Evolutionary conservation across 2,888 invertebrate species (phyloP).

Genomic region (Drosophila nigricruria): DNA sequence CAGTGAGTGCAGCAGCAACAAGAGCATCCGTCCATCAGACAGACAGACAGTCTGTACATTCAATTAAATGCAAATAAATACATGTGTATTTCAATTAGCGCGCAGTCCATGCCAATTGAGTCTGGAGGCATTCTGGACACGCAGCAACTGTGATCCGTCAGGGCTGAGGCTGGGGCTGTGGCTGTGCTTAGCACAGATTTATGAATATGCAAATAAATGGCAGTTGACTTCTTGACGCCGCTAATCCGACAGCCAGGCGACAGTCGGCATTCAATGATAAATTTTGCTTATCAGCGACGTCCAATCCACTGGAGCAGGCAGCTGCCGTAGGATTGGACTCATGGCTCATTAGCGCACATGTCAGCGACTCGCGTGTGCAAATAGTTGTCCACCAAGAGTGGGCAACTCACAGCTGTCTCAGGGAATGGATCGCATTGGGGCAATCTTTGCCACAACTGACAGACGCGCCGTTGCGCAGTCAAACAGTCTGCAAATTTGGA

Average conservation of each 20-base stretch:
- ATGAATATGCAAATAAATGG: slow-evolving; percentile 70
- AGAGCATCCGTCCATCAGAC: not conserved
- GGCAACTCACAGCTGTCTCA: slow-evolving; percentile 22
- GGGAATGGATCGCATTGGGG: slow-evolving; percentile 5
- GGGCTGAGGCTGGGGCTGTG: not conserved
- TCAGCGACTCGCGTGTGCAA: slow-evolving; percentile 52
- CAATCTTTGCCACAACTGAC: slow-evolving; percentile 23
- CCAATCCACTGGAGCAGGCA: not conserved
- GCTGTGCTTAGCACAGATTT: slow-evolving; percentile 38
- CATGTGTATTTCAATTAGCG: slow-evolving; percentile 58
- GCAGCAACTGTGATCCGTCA: slow-evolving; percentile 27
- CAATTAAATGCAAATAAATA: slow-evolving; percentile 61
- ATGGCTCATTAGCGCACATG: slow-evolving; percentile 66
- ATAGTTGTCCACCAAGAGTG: slow-evolving; percentile 27
- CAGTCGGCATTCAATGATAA: slow-evolving; percentile 55
- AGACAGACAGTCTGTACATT: slow-evolving; percentile 31
- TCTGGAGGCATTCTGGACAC: slow-evolving; percentile 22
- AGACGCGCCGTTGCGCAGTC: slow-evolving; percentile 19
- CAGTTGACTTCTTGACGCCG: slow-evolving; percentile 61
- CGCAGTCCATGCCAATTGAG: slow-evolving; percentile 34
- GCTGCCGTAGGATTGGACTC: slow-evolving; percentile 6
- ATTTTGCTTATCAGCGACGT: slow-evolving; percentile 59
- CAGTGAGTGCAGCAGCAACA: not conserved
- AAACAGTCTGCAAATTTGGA: slow-evolving; percentile 50
- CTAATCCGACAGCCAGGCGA: slow-evolving; percentile 57